These are phyloP conservation scores for Orestias chungarensis DNA, from an alignment of 2,797 vertebrate genomes.

Conservation along the genomic window DNA sequence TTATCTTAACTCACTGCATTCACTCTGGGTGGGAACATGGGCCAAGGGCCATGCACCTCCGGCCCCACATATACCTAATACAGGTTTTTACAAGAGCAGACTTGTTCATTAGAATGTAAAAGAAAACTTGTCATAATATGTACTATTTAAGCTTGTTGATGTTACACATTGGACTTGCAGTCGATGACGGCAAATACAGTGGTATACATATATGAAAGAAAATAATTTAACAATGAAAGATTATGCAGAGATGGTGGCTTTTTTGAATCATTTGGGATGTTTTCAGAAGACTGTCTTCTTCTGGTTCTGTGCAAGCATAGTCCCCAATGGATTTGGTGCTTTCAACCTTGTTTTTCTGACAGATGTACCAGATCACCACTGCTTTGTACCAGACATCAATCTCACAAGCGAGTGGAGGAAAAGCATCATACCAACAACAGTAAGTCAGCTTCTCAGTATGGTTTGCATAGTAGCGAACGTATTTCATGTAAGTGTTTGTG, in stretches of 20 bases:
- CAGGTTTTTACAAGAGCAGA: too few species aligned
- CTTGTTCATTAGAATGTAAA: too few species aligned
- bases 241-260: conserved; percentile 75
- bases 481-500: not conserved
- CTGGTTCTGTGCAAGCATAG: conserved; percentile 81
- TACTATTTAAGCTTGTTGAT: too few species aligned
- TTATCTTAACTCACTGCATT: too few species aligned
- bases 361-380: conserved; percentile 79
- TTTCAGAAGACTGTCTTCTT: conserved; percentile 86
- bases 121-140: too few species aligned
- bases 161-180: too few species aligned
- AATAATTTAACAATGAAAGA: conserved; percentile 53
- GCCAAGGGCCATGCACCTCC: too few species aligned
- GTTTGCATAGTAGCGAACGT: not conserved
- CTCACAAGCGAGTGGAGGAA: conserved; percentile 81
- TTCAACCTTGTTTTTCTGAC: conserved; percentile 79
- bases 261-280: conserved; percentile 82
- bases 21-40: too few species aligned
- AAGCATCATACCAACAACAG: conserved; percentile 75
- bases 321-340: conserved; percentile 84
- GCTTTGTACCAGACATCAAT: conserved; percentile 78
- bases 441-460: conserved; percentile 16
- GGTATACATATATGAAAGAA: too few species aligned
- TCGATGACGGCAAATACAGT: too few species aligned
- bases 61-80: too few species aligned